Evolutionary conservation across 23 tunicate species (phyloP).

Genomic region (Trididemnum miniatum): DNA sequence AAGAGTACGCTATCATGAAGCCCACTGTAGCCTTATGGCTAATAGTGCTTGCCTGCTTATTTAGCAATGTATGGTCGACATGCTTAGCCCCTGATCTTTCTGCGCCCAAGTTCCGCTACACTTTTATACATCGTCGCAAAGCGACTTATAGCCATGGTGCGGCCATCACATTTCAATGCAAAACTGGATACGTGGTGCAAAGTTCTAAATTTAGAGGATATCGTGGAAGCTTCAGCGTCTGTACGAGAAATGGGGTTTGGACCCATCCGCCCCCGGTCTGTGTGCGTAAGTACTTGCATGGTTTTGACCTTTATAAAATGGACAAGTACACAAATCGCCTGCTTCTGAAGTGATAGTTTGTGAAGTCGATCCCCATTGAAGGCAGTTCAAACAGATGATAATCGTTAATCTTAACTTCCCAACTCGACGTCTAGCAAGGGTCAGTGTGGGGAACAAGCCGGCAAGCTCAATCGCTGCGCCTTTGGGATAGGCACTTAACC

Average conservation of each 20-base stretch:
- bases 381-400: no score
- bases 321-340: no score
- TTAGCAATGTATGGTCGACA: neutral
- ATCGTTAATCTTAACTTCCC: no score
- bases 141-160: neutral
- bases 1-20: neutral
- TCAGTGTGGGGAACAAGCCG: no score
- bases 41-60: neutral
- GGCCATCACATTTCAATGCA: neutral
- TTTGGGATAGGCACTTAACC: no score
- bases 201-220: neutral
- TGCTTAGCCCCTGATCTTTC: neutral
- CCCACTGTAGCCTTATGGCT: conserved; percentile 1
- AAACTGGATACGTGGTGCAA: neutral
- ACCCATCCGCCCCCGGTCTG: neutral
- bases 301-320: no score
- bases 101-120: no score
- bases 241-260: neutral
- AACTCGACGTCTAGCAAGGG: no score
- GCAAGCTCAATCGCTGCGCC: no score
- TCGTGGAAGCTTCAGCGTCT: neutral
- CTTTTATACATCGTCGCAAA: no score
- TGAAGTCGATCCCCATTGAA: no score
- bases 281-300: conserved; percentile 21
- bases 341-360: no score